phyloP scores from a whole-genome alignment of 2,113 vertebrate genomes.

The Microtus richardsoni region DNA sequence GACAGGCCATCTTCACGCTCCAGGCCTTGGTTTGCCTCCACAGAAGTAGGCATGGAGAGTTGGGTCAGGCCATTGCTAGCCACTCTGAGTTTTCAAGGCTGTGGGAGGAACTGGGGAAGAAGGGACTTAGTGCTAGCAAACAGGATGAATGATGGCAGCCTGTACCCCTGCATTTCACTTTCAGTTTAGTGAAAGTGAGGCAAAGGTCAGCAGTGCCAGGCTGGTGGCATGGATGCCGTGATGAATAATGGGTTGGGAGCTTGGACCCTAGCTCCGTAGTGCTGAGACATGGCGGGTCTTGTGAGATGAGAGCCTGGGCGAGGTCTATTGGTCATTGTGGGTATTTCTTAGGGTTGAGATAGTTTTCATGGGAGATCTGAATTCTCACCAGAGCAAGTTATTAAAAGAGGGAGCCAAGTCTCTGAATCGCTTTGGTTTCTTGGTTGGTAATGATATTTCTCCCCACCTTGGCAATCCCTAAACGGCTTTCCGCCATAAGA shows the following conservation, averaged over 20 bases:
- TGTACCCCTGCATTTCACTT: background rate
- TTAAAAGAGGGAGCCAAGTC: background rate
- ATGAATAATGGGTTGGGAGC: too few species aligned
- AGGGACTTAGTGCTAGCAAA: background rate
- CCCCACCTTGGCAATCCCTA: background rate
- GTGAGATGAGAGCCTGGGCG: rapidly evolving
- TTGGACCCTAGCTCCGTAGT: background rate
- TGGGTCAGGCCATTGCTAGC: background rate
- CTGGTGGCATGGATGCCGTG: background rate
- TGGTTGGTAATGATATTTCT: background rate
- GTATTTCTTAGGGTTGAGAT: background rate
- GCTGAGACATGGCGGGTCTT: background rate
- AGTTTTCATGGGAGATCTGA: background rate
- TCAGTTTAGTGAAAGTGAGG: background rate
- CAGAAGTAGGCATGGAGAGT: rapidly evolving
- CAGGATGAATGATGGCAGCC: background rate
- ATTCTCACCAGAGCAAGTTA: background rate
- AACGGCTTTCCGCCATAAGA: background rate
- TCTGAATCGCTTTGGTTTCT: background rate
- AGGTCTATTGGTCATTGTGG: too few species aligned
- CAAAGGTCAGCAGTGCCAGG: background rate
- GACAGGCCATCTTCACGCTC: background rate
- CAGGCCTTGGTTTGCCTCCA: background rate
- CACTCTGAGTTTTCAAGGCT: background rate
- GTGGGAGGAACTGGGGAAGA: background rate